These are phyloP conservation scores for Delia radicum DNA, from an alignment of 1,140 invertebrate species.

Conservation along the genomic window DNA sequence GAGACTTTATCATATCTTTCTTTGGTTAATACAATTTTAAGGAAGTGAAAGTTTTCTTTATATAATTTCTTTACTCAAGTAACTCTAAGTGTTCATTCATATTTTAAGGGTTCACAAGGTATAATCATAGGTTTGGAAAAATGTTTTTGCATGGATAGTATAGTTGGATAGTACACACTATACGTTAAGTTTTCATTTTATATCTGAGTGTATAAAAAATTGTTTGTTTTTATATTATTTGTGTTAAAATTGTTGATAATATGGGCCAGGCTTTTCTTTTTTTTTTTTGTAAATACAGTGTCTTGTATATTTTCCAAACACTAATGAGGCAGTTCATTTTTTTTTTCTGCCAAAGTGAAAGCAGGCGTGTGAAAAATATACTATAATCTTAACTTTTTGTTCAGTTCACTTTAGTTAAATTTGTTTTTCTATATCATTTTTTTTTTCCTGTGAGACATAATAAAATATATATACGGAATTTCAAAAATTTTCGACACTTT, in stretches of 20 bases:
- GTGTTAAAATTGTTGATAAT: background rate
- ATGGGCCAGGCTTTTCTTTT: background rate
- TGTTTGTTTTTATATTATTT: background rate
- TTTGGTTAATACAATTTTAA: too few relatives aligned
- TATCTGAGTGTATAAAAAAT: background rate
- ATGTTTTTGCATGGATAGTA: too few relatives aligned
- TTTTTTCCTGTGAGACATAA: background rate
- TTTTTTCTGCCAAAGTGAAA: background rate
- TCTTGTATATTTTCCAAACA: background rate
- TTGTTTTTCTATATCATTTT: background rate
- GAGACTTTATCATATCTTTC: too few relatives aligned
- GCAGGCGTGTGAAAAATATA: constrained; percentile 10
- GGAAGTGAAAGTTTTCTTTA: too few relatives aligned
- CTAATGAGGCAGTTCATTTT: background rate
- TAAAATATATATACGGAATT: background rate
- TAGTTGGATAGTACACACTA: too few relatives aligned
- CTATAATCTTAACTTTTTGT: background rate
- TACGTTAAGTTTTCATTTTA: too few relatives aligned
- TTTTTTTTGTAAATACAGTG: background rate
- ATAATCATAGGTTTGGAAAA: too few relatives aligned
- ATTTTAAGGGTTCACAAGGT: too few relatives aligned
- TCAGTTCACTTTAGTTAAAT: background rate
- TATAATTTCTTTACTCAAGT: too few relatives aligned
- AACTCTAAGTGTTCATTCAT: too few relatives aligned
- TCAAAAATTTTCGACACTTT: too few relatives aligned